A percentile compares a stretch with the other conserved stretches of the same genome.
Evolutionary conservation across 2,113 vertebrate genomes (phyloP).

Genomic region (Arvicanthis niloticus): DNA sequence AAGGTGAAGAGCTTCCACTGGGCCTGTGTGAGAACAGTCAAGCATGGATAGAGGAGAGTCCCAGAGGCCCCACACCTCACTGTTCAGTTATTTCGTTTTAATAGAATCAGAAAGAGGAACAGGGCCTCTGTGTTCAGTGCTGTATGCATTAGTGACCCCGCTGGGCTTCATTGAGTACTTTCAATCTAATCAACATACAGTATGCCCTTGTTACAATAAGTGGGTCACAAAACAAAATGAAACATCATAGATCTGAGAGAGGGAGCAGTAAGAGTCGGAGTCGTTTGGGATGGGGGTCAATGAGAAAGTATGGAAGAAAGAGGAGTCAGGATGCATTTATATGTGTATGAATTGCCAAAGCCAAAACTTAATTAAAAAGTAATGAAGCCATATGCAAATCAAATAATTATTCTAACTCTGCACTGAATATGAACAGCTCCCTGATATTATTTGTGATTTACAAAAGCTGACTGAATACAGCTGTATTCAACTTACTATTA

Average conservation of each 20-base stretch:
- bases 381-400: not conserved
- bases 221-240: not conserved
- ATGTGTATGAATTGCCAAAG: not conserved
- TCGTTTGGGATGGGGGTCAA: not conserved
- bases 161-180: not conserved
- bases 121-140: not conserved
- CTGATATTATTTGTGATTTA: not conserved
- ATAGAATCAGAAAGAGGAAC: not conserved
- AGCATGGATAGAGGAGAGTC: not conserved
- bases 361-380: not conserved
- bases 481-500: not conserved
- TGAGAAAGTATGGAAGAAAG: not conserved
- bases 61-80: not conserved
- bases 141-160: not conserved
- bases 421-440: not conserved
- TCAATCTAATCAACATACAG: not conserved
- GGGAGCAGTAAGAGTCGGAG: not conserved
- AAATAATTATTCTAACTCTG: not conserved
- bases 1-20: not conserved
- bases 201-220: not conserved
- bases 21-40: no score
- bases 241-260: not conserved
- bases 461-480: not conserved
- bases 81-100: no score
- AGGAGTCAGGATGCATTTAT: not conserved